phyloP scores from a whole-genome alignment of 1,140 invertebrate species.

The Sipha flava region DNA sequence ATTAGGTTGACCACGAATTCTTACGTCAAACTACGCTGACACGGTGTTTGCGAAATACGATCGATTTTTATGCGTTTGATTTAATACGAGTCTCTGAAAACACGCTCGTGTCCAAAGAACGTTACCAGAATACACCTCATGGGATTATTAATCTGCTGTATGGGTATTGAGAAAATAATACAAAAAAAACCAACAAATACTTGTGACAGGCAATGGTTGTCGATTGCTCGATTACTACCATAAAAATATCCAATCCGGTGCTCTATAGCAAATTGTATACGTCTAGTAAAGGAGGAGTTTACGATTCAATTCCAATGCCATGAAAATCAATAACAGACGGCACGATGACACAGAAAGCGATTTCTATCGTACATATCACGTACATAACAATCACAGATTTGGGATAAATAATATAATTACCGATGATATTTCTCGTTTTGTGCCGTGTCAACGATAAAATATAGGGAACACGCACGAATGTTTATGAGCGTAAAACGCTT shows the following conservation, averaged over 20 bases:
- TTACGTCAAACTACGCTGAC: not conserved
- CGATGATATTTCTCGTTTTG: no score
- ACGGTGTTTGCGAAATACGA: not conserved
- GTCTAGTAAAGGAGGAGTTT: no score
- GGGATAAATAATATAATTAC: no score
- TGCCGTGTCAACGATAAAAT: not conserved
- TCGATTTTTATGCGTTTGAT: not conserved
- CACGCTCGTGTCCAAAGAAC: not conserved
- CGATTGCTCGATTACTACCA: no score
- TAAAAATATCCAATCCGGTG: no score
- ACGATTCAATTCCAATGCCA: no score
- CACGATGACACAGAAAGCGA: no score
- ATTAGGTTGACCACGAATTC: slow-evolving; percentile 2
- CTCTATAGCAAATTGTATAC: no score
- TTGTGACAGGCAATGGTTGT: no score
- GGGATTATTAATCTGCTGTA: not conserved
- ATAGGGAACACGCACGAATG: not conserved
- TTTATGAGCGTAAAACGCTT: not conserved
- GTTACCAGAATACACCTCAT: not conserved
- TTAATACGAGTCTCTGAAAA: not conserved
- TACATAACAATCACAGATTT: no score
- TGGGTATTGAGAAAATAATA: not conserved
- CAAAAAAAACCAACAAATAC: not conserved
- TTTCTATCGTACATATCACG: no score
- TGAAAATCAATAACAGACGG: no score